A percentile compares a stretch with the other conserved stretches of the same genome.
Evolutionary conservation across 2,797 vertebrate genomes (phyloP).

Genomic region (Podargus strigoides): DNA sequence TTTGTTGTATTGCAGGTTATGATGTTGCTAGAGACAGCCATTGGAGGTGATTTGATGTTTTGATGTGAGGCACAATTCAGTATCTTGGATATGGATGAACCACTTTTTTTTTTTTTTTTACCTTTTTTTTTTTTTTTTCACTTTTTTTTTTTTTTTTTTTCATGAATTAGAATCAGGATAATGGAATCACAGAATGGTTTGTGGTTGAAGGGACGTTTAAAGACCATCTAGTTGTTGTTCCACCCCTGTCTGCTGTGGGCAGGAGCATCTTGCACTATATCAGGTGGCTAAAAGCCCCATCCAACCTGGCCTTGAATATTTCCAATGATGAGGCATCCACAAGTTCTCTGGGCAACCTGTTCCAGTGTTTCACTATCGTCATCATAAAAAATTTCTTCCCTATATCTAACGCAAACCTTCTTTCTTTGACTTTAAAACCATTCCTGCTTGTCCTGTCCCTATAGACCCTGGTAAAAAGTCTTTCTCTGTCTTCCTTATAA

Average conservation of each 20-base stretch:
- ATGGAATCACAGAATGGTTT: not conserved
- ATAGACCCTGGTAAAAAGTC: not conserved
- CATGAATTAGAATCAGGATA: not conserved
- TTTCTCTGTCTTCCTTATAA: not conserved
- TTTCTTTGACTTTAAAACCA: not conserved
- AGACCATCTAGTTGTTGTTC: not conserved
- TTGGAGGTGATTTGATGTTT: not conserved
- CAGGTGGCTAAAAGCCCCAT: not conserved
- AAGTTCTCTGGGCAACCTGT: not conserved
- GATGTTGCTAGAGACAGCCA: not conserved
- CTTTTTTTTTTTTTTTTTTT: not conserved
- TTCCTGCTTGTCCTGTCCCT: not conserved
- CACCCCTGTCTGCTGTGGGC: accelerated
- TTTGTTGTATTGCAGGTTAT: not conserved
- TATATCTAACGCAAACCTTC: not conserved
- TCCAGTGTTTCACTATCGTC: not conserved
- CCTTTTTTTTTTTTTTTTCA: not conserved
- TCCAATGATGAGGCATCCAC: not conserved
- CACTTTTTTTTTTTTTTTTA: not conserved
- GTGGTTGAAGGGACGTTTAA: not conserved
- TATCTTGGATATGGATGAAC: not conserved
- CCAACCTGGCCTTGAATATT: not conserved
- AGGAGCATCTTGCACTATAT: not conserved
- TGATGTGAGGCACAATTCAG: not conserved
- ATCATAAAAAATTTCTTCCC: not conserved